phyloP scores from a whole-genome alignment of 1,140 invertebrate species.

The Drosophila serrata region DNA sequence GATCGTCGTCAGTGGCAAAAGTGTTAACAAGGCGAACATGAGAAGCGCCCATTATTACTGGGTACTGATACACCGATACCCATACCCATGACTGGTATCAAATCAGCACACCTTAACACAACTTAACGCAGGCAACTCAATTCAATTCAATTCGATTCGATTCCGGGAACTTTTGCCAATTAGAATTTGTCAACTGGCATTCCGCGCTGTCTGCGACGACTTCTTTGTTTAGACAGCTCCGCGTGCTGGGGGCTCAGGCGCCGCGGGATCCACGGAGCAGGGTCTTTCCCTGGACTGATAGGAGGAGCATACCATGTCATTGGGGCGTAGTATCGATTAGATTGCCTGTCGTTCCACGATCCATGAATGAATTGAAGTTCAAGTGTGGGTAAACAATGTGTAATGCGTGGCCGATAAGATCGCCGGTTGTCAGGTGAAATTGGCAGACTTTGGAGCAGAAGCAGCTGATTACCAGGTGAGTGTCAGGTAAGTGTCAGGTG shows the following conservation, averaged over 20 bases:
- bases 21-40: conserved; percentile 51
- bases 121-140: conserved; percentile 16
- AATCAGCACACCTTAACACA: conserved; percentile 37
- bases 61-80: neutral
- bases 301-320: conserved; percentile 11
- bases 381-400: conserved; percentile 22
- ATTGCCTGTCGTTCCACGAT: conserved; percentile 9
- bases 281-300: conserved; percentile 35
- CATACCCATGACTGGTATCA: neutral
- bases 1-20: conserved; percentile 21
- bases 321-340: conserved; percentile 38
- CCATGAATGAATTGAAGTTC: conserved; percentile 50
- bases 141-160: conserved; percentile 9
- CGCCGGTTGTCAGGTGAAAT: conserved; percentile 28
- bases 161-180: conserved; percentile 52
- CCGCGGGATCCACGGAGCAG: neutral
- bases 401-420: conserved; percentile 22
- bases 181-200: conserved; percentile 53
- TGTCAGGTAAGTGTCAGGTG: conserved; percentile 19
- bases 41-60: conserved; percentile 28
- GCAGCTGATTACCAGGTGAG: conserved; percentile 6
- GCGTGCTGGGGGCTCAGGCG: conserved; percentile 16
- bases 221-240: conserved; percentile 46
- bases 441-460: conserved; percentile 18
- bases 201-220: conserved; percentile 42